phyloP scores from a whole-genome alignment of 2,113 vertebrate genomes.

The Rana temporaria region DNA sequence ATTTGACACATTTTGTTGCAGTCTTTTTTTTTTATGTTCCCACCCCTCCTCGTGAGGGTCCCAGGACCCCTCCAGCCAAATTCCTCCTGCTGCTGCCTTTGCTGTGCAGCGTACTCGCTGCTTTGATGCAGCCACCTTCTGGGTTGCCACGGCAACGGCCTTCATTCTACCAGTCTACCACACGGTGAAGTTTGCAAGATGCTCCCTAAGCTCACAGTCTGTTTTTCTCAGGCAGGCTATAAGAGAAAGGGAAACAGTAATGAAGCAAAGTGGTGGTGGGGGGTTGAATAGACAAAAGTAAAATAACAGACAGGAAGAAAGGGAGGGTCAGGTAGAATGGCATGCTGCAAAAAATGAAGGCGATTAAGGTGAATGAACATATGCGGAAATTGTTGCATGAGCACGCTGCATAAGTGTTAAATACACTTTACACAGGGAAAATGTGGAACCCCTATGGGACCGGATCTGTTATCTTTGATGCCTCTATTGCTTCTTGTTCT shows the following conservation, averaged over 20 bases:
- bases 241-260: background rate
- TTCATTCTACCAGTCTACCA: constrained; percentile 52
- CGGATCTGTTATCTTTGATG: background rate
- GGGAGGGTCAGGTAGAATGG: background rate
- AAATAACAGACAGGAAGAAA: constrained; percentile 1
- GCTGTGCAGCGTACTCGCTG: constrained; percentile 38
- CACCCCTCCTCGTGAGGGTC: constrained; percentile 51
- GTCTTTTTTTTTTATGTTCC: constrained; percentile 27
- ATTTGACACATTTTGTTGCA: constrained; percentile 19
- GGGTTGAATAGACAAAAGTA: constrained; percentile 25
- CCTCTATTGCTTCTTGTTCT: too few species aligned
- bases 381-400: background rate
- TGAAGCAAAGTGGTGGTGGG: background rate
- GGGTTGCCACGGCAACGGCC: constrained; percentile 54
- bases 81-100: constrained; percentile 47
- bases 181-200: constrained; percentile 54
- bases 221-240: constrained; percentile 11
- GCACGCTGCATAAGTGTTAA: background rate
- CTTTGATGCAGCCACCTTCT: constrained; percentile 57
- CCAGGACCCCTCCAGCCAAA: constrained; percentile 56
- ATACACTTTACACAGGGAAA: background rate
- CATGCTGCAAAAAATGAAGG: background rate
- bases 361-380: background rate
- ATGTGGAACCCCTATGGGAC: background rate
- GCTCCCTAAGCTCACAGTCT: constrained; percentile 50